Percentiles rank a stretch among this genome's conserved stretches.
phyloP scores from a whole-genome alignment of 2,797 vertebrate genomes.

The Anabas testudineus region DNA sequence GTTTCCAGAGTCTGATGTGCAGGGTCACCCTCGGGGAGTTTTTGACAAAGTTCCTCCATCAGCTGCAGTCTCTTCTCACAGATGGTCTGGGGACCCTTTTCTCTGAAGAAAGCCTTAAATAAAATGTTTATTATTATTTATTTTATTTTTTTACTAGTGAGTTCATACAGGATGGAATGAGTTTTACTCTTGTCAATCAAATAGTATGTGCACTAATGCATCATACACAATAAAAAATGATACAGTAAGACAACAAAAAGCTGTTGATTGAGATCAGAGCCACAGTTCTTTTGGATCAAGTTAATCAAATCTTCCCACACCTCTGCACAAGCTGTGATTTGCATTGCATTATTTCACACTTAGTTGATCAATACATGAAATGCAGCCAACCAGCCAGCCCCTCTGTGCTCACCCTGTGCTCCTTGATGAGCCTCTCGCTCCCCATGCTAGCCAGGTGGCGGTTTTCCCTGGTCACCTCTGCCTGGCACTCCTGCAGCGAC shows the following conservation, averaged over 20 bases:
- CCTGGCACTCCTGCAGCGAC: slow-evolving; percentile 90
- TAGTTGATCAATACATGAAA: slow-evolving; percentile 41
- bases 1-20: slow-evolving; percentile 83
- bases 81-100: slow-evolving; percentile 90
- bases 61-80: slow-evolving; percentile 93
- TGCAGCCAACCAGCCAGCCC: neutral
- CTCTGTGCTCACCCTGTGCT: slow-evolving; percentile 88
- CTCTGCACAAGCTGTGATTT: slow-evolving; percentile 18
- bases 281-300: slow-evolving; percentile 1
- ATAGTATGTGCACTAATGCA: neutral
- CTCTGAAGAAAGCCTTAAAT: slow-evolving; percentile 91
- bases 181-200: neutral
- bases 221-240: slow-evolving; percentile 3
- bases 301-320: slow-evolving; percentile 11
- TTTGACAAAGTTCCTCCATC: slow-evolving; percentile 93
- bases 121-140: neutral
- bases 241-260: neutral
- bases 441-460: slow-evolving; percentile 87
- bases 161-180: neutral
- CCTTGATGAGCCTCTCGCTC: slow-evolving; percentile 92
- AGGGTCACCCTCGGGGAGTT: slow-evolving; percentile 89
- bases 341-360: slow-evolving; percentile 32
- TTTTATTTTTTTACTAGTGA: neutral
- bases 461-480: slow-evolving; percentile 90
- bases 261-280: neutral